Evolutionary conservation across 2,888 invertebrate genomes (phyloP).

Genomic region (Diaprepes abbreviatus): DNA sequence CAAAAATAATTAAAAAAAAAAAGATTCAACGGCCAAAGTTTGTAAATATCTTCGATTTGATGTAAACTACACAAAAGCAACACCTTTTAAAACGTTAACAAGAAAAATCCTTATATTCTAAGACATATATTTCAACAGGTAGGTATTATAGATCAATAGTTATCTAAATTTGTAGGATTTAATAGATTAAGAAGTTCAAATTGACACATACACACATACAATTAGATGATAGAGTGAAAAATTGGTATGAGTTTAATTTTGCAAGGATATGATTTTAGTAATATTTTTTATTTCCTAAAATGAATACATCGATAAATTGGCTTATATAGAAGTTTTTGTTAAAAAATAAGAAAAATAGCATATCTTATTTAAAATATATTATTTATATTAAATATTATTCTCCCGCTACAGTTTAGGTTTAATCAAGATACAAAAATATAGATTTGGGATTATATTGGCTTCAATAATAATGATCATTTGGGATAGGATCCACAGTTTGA

Average conservation of each 20-base stretch:
- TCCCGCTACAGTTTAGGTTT: too few relatives aligned
- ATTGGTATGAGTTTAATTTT: constrained; percentile 13
- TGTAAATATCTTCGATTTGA: too few relatives aligned
- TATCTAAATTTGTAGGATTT: constrained; percentile 12
- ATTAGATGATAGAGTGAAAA: constrained; percentile 22
- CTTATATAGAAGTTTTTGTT: not conserved
- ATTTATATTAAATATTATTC: too few relatives aligned
- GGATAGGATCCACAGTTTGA: too few relatives aligned
- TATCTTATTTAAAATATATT: not conserved
- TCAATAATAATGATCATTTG: too few relatives aligned
- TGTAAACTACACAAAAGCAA: not conserved
- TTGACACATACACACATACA: constrained; percentile 30
- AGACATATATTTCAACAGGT: constrained; percentile 32
- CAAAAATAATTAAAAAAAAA: too few relatives aligned
- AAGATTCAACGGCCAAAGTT: too few relatives aligned
- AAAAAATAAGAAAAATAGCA: not conserved
- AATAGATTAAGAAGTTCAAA: constrained; percentile 23
- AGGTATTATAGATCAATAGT: constrained; percentile 24
- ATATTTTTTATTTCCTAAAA: not conserved
- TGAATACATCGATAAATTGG: not conserved
- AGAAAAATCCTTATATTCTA: not conserved
- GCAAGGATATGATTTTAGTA: not conserved
- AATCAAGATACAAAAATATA: too few relatives aligned
- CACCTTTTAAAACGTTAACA: not conserved
- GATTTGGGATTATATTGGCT: too few relatives aligned